Evolutionary conservation across 2,113 vertebrate species (phyloP).

Genomic region (Natator depressus): DNA sequence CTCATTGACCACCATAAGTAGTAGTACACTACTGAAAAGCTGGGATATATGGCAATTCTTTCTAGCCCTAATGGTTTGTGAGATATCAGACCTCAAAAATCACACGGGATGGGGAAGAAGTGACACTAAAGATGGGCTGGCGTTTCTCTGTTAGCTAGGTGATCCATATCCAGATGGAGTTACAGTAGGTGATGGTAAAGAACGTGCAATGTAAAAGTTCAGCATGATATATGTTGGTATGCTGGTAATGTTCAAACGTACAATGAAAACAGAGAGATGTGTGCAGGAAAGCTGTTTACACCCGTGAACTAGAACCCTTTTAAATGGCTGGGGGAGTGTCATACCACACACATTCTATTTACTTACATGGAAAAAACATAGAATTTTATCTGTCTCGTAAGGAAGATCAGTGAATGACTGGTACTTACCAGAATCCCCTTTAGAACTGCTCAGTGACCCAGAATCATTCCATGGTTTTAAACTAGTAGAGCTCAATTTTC

Average conservation of each 20-base stretch:
- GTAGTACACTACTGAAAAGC: background rate
- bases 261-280: background rate
- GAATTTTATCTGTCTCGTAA: background rate
- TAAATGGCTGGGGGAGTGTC: background rate
- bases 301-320: background rate
- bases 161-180: background rate
- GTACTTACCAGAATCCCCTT: background rate
- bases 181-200: background rate
- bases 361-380: background rate
- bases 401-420: background rate
- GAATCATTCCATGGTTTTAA: constrained; percentile 8
- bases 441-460: background rate
- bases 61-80: background rate
- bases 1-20: background rate
- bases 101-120: background rate
- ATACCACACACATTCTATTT: background rate
- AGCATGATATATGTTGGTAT: background rate
- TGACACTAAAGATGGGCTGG: background rate
- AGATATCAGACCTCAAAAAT: background rate
- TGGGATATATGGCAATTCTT: background rate
- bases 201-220: background rate
- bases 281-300: background rate
- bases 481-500: constrained; percentile 15
- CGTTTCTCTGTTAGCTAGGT: background rate
- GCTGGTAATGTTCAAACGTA: background rate